phyloP scores from a whole-genome alignment of 2,113 vertebrate species.

The Charina bottae region DNA sequence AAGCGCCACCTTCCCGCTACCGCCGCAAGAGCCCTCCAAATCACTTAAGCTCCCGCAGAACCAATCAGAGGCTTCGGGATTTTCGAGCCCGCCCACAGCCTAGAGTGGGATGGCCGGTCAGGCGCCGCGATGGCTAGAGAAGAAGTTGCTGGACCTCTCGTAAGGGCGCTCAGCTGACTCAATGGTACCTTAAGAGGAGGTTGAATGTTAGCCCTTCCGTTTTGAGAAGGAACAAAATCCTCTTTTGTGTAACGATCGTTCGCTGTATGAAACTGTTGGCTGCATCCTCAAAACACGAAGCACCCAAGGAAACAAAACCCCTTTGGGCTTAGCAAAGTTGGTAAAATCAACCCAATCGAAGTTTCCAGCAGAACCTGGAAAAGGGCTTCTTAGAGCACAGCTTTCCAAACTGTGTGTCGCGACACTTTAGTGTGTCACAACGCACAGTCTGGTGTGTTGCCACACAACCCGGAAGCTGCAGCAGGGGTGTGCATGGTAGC shows the following conservation, averaged over 20 bases:
- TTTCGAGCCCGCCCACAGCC: background rate
- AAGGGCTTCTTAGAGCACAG: background rate
- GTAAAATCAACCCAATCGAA: background rate
- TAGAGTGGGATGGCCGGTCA: background rate
- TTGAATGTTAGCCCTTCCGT: background rate
- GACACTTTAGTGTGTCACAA: no score
- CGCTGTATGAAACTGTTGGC: background rate
- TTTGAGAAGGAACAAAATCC: background rate
- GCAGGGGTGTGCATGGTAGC: no score
- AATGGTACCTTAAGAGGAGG: background rate
- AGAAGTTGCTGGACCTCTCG: background rate
- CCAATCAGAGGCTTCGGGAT: constrained; percentile 13
- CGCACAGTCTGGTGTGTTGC: no score
- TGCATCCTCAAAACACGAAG: background rate
- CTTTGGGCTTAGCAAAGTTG: background rate
- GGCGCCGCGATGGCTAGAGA: background rate
- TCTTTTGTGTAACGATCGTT: background rate
- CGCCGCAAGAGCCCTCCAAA: constrained; percentile 7
- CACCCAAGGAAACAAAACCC: background rate
- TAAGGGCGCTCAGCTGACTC: background rate
- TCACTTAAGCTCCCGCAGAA: constrained; percentile 52
- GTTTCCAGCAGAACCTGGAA: background rate
- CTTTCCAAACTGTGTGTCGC: no score
- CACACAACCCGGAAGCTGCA: no score
- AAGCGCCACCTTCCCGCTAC: background rate